Evolutionary conservation across 2,797 vertebrate genomes (phyloP), one percentile per base, ranked within the genome.

Genomic region (Phataginus tetradactyla): DNA sequence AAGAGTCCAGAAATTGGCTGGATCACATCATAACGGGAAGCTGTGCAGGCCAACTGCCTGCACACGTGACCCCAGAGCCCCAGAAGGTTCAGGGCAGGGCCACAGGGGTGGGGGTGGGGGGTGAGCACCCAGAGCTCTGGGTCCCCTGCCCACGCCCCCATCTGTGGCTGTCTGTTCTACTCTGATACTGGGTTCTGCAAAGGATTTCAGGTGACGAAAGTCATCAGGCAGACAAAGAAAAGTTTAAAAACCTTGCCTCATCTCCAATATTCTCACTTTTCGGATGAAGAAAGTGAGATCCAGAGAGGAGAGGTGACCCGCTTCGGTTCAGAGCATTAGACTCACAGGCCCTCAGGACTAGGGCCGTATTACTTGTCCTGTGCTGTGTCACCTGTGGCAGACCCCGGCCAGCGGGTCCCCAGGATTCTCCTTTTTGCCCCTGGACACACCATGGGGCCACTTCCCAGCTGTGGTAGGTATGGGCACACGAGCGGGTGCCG

Each of bases 281-380:
- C 45, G 80, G 49, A 74, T 59, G 78, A 79, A 64, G 72, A 79
- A n/a, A 68, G 79, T 20, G 20, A 90, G 61, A 11, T 37, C 42
- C 25, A n/a, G 34, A 64, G 51, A 51, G 11, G n/a, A 81, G 23
- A 69, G 71, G 45, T 9, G 53, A 37, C 29, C 75, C 10, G 8
- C 14, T 32, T 37, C 2, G 23, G 61, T 68, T n/a, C 59, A 7
- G 34, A 81, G 66, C n/a, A 1, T 42, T 39, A 69, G 86, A 63
- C 53, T 34, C 45, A n/a, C 1, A 5, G 49, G 14, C 37, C 42
- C 51, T 55, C 25, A 17, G 34, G 32, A 51, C 83, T 7, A 5
- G 49, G 32, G 2, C 6, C 4, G 14, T 7, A 0, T 55, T 3
- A 1, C 34, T 15, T 25, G 32, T 20, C 49, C 39, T 39, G 0